A percentile compares a stretch with the other conserved stretches of the same genome.
Conservation (phyloP, 2,797 vertebrate species). For the Carduelis carduelis region DNA sequence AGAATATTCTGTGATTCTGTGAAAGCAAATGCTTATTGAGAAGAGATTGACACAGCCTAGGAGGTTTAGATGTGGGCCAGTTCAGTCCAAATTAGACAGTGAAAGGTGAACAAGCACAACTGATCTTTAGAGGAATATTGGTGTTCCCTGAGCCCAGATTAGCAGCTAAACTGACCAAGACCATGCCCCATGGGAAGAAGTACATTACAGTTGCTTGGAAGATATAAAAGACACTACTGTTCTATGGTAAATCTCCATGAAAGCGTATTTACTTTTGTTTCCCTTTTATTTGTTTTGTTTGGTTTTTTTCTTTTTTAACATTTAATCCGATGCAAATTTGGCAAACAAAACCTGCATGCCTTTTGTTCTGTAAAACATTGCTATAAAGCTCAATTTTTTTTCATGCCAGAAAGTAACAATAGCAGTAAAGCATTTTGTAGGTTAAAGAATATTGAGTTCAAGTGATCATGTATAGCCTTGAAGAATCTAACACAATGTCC, state of each 20-base stretch:
- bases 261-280: background rate
- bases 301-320: background rate
- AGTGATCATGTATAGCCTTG: background rate
- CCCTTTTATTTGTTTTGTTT: background rate
- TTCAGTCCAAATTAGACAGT: background rate
- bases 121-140: background rate
- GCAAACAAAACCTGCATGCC: background rate
- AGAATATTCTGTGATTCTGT: background rate
- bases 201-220: background rate
- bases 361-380: background rate
- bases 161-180: background rate
- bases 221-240: background rate
- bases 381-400: background rate
- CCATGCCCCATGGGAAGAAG: background rate
- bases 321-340: background rate
- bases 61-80: background rate
- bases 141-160: background rate
- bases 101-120: background rate
- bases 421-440: background rate
- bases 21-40: background rate
- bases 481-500: background rate
- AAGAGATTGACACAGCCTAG: background rate
- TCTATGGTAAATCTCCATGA: background rate
- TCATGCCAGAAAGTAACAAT: background rate
- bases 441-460: background rate